These are phyloP conservation scores for Acipenser ruthenus DNA, from an alignment of 2,797 vertebrate genomes.

Conservation along the genomic window DNA sequence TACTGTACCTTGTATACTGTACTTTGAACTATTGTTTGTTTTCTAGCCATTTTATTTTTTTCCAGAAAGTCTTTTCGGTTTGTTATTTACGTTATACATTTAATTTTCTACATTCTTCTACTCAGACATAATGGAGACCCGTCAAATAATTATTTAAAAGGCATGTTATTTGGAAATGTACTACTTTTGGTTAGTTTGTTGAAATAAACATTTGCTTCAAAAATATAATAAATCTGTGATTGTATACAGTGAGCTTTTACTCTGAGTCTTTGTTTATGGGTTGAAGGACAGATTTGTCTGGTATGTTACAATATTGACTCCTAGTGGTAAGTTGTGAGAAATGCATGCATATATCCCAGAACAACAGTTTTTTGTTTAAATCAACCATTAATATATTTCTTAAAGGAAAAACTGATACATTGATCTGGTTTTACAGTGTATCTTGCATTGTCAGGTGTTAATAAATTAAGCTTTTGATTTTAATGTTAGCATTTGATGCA, in stretches of 20 bases:
- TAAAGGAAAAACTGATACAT: too few species aligned
- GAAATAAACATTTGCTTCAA: conserved; percentile 62
- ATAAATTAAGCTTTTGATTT: too few species aligned
- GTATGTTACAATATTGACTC: conserved; percentile 40
- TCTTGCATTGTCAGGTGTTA: too few species aligned
- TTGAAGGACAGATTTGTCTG: neutral
- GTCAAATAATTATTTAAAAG: conserved; percentile 30
- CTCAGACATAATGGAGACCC: conserved; percentile 31
- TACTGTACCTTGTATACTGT: conserved; percentile 7
- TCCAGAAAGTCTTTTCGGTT: neutral
- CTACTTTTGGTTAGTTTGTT: conserved; percentile 51
- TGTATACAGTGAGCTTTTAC: neutral
- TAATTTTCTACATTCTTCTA: conserved; percentile 12
- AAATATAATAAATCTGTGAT: conserved; percentile 4
- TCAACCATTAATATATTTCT: too few species aligned
- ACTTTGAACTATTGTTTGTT: conserved; percentile 16
- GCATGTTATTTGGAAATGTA: conserved; percentile 63
- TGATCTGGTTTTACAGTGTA: too few species aligned
- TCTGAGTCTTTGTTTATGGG: neutral
- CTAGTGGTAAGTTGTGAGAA: conserved; percentile 37
- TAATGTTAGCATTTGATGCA: too few species aligned
- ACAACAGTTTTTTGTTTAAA: too few species aligned
- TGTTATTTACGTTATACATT: conserved; percentile 1
- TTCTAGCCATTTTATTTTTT: conserved; percentile 20
- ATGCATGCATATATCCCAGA: too few species aligned